phyloP scores from a whole-genome alignment of 2,797 vertebrate species.

The Peromyscus eremicus region DNA sequence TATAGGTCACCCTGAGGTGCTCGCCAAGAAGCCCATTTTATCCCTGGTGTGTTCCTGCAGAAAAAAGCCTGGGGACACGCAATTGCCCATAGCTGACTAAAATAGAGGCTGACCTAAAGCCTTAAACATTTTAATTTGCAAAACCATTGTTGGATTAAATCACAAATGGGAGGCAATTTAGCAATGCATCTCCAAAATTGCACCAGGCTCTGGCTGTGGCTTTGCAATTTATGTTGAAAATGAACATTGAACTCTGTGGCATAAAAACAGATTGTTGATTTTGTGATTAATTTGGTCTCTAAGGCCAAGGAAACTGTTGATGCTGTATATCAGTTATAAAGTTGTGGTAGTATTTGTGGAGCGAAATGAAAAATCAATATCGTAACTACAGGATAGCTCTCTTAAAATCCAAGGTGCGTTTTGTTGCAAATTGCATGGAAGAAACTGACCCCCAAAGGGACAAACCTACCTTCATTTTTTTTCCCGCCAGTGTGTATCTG shows the following conservation, averaged over 20 bases:
- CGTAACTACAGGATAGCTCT: slow-evolving; percentile 51
- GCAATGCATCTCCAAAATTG: slow-evolving; percentile 47
- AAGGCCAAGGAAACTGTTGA: slow-evolving; percentile 25
- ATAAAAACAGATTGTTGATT: slow-evolving; percentile 64
- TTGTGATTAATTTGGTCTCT: slow-evolving; percentile 65
- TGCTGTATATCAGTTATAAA: slow-evolving; percentile 62
- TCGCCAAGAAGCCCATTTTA: neutral
- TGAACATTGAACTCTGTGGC: slow-evolving; percentile 61
- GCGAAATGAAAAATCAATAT: slow-evolving; percentile 67
- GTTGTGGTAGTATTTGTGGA: slow-evolving; percentile 32
- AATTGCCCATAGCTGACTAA: slow-evolving; percentile 4
- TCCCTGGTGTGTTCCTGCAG: neutral
- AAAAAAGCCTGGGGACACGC: neutral
- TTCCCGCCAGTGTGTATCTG: neutral
- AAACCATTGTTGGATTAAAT: slow-evolving; percentile 71
- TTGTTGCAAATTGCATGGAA: slow-evolving; percentile 82
- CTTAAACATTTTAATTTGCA: slow-evolving; percentile 66
- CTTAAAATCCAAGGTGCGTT: slow-evolving; percentile 80
- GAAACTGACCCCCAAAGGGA: slow-evolving; percentile 83
- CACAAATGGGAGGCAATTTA: slow-evolving; percentile 23
- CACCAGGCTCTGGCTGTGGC: slow-evolving; percentile 17
- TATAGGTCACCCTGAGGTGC: neutral
- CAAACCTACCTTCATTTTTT: slow-evolving; percentile 69
- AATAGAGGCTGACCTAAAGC: slow-evolving; percentile 53
- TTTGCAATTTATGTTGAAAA: slow-evolving; percentile 68